Percentiles rank a stretch among this genome's conserved stretches.
Conservation (phyloP, 2,113 vertebrate genomes). For the Rhynchomys soricoides region DNA sequence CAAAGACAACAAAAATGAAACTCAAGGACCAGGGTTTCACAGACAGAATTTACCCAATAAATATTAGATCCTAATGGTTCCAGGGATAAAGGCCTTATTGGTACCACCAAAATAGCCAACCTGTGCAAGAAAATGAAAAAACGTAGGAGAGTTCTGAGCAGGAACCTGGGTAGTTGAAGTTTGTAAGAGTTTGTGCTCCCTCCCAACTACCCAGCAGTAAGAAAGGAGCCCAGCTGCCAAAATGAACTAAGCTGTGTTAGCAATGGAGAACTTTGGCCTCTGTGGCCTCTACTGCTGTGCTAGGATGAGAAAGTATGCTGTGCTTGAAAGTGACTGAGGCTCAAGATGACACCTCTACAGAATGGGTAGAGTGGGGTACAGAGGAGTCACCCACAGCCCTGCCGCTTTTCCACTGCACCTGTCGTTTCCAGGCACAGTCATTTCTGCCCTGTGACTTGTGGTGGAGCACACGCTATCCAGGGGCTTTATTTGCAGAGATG, state of each 20-base stretch:
- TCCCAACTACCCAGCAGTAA: conserved; percentile 20
- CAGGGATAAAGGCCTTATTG: not conserved
- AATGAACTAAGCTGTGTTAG: not conserved
- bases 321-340: not conserved
- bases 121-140: conserved; percentile 12
- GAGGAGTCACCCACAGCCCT: too few relatives aligned
- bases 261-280: not conserved
- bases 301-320: rapidly evolving
- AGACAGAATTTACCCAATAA: not conserved
- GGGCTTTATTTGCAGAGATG: not conserved
- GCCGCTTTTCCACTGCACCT: rapidly evolving
- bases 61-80: not conserved
- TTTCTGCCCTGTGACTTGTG: not conserved
- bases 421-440: not conserved
- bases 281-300: rapidly evolving
- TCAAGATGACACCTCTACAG: rapidly evolving
- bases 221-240: not conserved
- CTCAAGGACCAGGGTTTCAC: not conserved
- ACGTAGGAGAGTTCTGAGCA: conserved; percentile 50
- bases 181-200: conserved; percentile 60
- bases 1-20: not conserved
- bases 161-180: conserved; percentile 64
- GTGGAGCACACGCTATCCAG: not conserved
- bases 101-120: not conserved
- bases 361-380: rapidly evolving